Evolutionary conservation across 1,140 invertebrate species (phyloP), one percentile per base, ranked within the genome.

Genomic region (Solenopsis invicta): DNA sequence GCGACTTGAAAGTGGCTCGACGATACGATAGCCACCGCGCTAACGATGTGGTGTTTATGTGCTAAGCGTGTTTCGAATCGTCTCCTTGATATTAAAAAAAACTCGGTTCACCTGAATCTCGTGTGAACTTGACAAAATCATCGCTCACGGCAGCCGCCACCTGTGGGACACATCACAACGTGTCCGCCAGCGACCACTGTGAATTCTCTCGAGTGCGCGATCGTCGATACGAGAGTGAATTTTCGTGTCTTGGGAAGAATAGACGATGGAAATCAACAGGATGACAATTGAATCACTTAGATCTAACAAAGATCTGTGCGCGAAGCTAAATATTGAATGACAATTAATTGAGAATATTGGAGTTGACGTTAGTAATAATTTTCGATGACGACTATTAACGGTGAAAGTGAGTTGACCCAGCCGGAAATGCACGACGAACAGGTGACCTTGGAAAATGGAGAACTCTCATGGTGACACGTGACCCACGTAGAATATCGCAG

Each of bases 121-220:
- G 56, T 29, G 61, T 18, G 29, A 24, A 24, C 2, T 50, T 67
- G 10, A n/a, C 45, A 41, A 75, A 24, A 4, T 41, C 54, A 54
- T 29, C 52, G 67, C 69, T 64, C 13, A 41, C 41, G 67, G 50
- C 59, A 86, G 69, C 85, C 80, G 90, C 90, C 89, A 91, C 89
- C 90, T 90, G 90, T 91, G 84, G 89, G 90, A 91, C 89, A 88
- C 62, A 71, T 87, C 86, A 50, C 69, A 74, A 75, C 89, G 89
- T 90, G 89, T 76, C 61, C 56, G 59, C 62, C 85, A 56, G 54
- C 34, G 54, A 81, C 52, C 34, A 71, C 45, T 89, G 71, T 82
- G 66, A 72, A 89, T 62, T 0, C 34, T 52, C 62, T 82, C 69
- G 37, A 76, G 52, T 64, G 54, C 59, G 61, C 66, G 29, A 61